Conservation (phyloP, 2,888 invertebrate genomes). For the Taphrorychus bicolor region DNA sequence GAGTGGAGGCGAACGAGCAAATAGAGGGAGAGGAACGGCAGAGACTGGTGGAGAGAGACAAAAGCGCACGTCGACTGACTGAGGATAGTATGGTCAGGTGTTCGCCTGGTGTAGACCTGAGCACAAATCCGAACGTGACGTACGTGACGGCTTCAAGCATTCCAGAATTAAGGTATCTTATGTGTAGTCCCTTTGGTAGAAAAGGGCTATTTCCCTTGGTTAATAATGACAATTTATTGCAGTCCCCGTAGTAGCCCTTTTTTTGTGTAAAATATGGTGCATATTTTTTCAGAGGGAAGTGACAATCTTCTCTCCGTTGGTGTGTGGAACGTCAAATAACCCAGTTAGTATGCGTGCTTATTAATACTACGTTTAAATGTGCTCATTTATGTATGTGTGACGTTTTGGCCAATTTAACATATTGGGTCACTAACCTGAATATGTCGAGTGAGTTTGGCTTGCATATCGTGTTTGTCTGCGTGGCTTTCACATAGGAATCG, state of each 20-base stretch:
- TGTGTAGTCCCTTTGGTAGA: background rate
- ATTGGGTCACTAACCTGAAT: background rate
- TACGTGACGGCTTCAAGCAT: constrained; percentile 54
- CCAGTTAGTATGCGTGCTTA: constrained; percentile 35
- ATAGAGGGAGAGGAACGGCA: constrained; percentile 20
- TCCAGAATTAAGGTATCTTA: constrained; percentile 53
- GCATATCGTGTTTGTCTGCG: background rate
- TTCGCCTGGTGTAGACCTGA: constrained; percentile 55
- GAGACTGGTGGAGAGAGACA: constrained; percentile 29
- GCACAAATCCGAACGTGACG: constrained; percentile 56
- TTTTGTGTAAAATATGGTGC: constrained; percentile 4
- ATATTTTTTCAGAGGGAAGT: constrained; percentile 36
- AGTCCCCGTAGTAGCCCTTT: background rate
- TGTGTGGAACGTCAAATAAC: constrained; percentile 28
- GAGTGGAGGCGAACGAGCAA: constrained; percentile 5
- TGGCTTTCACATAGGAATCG: background rate
- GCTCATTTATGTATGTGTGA: background rate
- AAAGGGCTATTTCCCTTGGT: background rate
- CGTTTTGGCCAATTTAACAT: background rate
- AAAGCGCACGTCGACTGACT: constrained; percentile 14
- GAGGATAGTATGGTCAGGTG: constrained; percentile 44
- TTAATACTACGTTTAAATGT: constrained; percentile 11
- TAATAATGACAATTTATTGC: background rate
- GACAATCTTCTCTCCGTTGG: constrained; percentile 37
- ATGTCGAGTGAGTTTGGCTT: background rate